Evolutionary conservation across 2,888 invertebrate genomes (phyloP).

Genomic region (Melolontha melolontha): DNA sequence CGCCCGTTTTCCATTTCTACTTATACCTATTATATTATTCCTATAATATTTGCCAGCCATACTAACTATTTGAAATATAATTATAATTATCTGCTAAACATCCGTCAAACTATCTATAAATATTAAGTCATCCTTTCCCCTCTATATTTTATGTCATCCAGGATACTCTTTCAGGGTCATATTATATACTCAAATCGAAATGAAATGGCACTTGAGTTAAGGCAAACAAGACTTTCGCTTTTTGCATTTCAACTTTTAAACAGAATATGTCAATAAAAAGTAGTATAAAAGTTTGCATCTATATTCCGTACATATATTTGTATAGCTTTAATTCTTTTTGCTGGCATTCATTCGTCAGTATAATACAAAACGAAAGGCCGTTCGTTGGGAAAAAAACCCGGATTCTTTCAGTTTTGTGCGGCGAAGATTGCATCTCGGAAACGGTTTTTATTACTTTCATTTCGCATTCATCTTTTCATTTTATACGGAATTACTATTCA

Average conservation of each 20-base stretch:
- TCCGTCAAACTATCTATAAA: no score
- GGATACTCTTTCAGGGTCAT: no score
- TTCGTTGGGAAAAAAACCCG: conserved; percentile 19
- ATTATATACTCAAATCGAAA: no score
- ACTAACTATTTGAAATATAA: no score
- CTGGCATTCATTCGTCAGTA: conserved; percentile 36
- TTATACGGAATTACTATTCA: conserved; percentile 49
- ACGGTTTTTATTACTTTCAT: conserved; percentile 53
- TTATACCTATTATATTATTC: no score
- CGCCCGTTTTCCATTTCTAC: no score
- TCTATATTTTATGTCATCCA: no score
- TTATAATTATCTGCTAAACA: no score
- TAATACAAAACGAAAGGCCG: conserved; percentile 30
- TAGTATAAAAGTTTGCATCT: not conserved
- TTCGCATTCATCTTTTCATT: conserved; percentile 54
- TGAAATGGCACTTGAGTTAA: no score
- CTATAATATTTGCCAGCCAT: no score
- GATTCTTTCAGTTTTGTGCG: conserved; percentile 44
- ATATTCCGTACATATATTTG: not conserved
- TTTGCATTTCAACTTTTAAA: conserved; percentile 11
- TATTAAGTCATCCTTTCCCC: no score
- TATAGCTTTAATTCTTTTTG: conserved; percentile 28
- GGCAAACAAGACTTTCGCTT: not conserved
- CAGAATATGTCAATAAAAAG: not conserved
- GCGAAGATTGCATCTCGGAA: conserved; percentile 51